These are phyloP conservation scores for Cepaea hortensis DNA, from an alignment of 2,888 invertebrate genomes.

Conservation along the genomic window DNA sequence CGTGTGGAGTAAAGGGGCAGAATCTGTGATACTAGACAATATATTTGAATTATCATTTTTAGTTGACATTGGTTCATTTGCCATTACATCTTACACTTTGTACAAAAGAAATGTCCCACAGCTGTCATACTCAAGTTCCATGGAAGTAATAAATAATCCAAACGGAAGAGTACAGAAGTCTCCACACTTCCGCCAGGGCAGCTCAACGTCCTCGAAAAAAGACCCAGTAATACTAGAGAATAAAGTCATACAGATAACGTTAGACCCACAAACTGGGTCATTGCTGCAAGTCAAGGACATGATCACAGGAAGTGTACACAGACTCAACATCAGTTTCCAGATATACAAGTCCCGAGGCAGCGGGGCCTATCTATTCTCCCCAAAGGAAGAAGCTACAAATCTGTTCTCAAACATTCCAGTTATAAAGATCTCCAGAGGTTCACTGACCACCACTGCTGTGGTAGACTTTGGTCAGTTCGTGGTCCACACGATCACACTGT, in stretches of 20 bases:
- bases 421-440: constrained; percentile 90
- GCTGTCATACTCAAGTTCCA: constrained; percentile 55
- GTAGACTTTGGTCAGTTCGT: constrained; percentile 79
- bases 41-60: constrained; percentile 83
- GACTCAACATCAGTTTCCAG: constrained; percentile 80
- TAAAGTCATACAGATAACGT: constrained; percentile 58
- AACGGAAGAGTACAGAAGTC: constrained; percentile 53
- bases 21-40: constrained; percentile 57
- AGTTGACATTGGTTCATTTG: constrained; percentile 87
- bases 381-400: constrained; percentile 62
- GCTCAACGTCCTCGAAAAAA: constrained; percentile 37
- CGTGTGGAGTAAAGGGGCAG: constrained; percentile 81
- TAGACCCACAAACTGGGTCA: constrained; percentile 62
- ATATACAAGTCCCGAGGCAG: constrained; percentile 86
- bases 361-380: constrained; percentile 74
- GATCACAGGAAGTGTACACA: constrained; percentile 83
- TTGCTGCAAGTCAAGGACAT: constrained; percentile 87
- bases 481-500: constrained; percentile 62
- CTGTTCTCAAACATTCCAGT: constrained; percentile 75
- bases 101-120: constrained; percentile 42
- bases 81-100: constrained; percentile 81
- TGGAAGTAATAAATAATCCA: constrained; percentile 58
- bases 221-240: constrained; percentile 61
- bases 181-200: constrained; percentile 53
- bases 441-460: constrained; percentile 88